These are phyloP conservation scores for Magallana gigas DNA, from an alignment of 1,140 invertebrate species.

Conservation along the genomic window DNA sequence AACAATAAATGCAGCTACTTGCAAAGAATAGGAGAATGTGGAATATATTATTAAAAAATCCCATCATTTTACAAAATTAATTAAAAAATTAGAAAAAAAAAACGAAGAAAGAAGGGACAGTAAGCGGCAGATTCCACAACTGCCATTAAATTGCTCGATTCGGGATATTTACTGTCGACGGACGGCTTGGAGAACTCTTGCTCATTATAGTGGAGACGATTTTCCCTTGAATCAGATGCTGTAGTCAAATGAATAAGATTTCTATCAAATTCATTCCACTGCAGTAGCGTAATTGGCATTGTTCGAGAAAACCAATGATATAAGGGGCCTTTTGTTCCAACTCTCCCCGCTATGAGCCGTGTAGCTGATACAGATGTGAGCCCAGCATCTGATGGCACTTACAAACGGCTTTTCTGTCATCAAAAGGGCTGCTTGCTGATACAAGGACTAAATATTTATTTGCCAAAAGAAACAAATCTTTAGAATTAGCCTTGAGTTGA, in stretches of 20 bases:
- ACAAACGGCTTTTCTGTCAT: conserved; percentile 6
- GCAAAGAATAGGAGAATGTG: too few relatives aligned
- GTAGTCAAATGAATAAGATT: background rate
- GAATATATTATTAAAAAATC: too few relatives aligned
- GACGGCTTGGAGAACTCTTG: too few relatives aligned
- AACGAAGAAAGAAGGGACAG: too few relatives aligned
- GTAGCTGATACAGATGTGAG: background rate
- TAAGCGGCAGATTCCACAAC: too few relatives aligned
- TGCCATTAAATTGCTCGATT: too few relatives aligned
- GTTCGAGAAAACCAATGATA: background rate
- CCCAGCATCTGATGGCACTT: background rate
- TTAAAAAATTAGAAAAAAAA: too few relatives aligned
- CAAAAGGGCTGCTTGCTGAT: background rate
- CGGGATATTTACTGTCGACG: too few relatives aligned
- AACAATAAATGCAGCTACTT: too few relatives aligned
- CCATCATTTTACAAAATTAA: too few relatives aligned
- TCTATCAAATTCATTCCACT: background rate
- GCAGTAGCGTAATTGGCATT: background rate
- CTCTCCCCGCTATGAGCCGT: background rate
- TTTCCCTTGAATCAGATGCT: background rate
- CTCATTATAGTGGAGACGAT: too few relatives aligned
- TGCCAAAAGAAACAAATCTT: background rate
- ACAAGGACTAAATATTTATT: conserved; percentile 18
- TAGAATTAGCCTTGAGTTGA: background rate
- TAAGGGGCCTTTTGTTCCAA: background rate